Evolutionary conservation across 2,888 invertebrate genomes (phyloP).

Genomic region (Lottia scabra): DNA sequence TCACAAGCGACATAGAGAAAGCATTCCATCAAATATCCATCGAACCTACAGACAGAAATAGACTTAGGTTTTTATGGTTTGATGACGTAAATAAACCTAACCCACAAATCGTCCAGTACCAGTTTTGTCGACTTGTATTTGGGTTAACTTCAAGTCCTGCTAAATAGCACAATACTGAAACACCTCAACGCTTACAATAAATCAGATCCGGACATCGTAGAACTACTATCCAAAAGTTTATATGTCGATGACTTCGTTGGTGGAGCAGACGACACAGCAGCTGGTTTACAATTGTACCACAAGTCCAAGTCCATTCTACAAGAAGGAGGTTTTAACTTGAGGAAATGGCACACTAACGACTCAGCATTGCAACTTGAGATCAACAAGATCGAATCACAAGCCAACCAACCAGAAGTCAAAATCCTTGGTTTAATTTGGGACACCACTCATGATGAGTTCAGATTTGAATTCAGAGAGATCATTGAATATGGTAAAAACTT

Average conservation of each 20-base stretch:
- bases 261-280: neutral
- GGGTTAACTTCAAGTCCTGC: conserved; percentile 2
- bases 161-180: neutral
- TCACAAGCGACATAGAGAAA: conserved; percentile 8
- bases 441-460: neutral
- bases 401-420: neutral
- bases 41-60: neutral
- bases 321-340: no score
- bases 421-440: neutral
- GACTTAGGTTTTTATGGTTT: neutral
- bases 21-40: conserved; percentile 8
- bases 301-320: no score
- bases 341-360: no score
- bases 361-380: no score
- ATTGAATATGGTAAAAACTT: neutral
- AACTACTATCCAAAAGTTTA: neutral
- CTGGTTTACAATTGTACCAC: no score
- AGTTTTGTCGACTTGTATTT: neutral
- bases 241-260: conserved; percentile 4
- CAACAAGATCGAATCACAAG: no score
- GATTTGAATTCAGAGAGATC: neutral
- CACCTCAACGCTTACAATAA: neutral
- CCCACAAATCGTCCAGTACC: conserved; percentile 1
- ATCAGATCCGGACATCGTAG: neutral
- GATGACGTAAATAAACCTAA: neutral